phyloP scores from a whole-genome alignment of 2,888 invertebrate species.

The Lepidochitona cinerea region DNA sequence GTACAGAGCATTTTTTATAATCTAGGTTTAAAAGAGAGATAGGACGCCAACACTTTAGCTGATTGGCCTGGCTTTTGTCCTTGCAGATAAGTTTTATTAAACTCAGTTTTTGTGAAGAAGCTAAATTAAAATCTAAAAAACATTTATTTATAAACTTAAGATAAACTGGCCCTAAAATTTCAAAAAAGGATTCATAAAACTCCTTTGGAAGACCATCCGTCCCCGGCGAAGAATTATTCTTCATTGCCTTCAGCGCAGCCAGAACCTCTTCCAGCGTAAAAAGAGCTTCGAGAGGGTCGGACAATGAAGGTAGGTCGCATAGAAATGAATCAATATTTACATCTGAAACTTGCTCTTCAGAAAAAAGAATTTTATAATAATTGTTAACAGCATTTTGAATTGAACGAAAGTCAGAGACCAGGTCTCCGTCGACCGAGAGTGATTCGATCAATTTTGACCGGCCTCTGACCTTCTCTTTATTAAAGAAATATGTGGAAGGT shows the following conservation, averaged over 20 bases:
- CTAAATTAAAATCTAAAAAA: neutral
- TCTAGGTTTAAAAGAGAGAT: constrained; percentile 40
- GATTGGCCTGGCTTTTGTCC: constrained; percentile 21
- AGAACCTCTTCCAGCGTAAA: neutral
- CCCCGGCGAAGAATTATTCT: constrained; percentile 1
- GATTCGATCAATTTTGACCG: neutral
- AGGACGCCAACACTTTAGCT: constrained; percentile 38
- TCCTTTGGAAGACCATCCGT: constrained; percentile 11
- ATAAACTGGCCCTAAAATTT: neutral
- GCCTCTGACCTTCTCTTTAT: neutral
- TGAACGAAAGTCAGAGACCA: neutral
- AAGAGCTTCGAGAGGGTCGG: neutral
- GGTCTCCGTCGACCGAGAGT: neutral
- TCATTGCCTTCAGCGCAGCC: constrained; percentile 5
- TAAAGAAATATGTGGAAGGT: constrained; percentile 8
- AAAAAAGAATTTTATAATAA: constrained; percentile 7
- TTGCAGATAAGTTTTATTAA: constrained; percentile 32
- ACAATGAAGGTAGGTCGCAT: constrained; percentile 1
- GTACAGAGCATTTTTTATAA: constrained; percentile 36
- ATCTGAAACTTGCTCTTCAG: neutral
- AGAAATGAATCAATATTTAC: neutral
- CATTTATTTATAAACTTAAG: neutral
- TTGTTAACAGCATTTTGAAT: neutral
- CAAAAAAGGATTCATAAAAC: constrained; percentile 12
- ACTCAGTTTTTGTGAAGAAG: neutral